These are phyloP conservation scores for Latrodectus geometricus DNA, from an alignment of 1,140 invertebrate genomes.

Conservation along the genomic window DNA sequence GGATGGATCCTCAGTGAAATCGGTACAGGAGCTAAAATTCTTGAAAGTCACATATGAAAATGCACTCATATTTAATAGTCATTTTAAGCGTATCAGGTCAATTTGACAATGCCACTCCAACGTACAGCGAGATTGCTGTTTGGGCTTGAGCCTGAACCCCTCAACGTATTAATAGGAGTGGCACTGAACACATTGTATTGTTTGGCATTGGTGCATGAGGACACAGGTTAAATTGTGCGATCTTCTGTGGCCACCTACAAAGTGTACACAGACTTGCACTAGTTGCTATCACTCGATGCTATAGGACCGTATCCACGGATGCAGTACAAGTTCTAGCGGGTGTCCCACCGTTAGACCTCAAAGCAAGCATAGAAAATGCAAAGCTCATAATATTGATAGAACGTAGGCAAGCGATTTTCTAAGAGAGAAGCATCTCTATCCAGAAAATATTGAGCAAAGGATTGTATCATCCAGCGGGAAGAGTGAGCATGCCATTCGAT, in stretches of 20 bases:
- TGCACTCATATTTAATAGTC: not conserved
- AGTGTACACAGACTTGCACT: not conserved
- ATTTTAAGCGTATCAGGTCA: not conserved
- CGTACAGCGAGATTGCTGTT: not conserved
- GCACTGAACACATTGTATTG: not conserved
- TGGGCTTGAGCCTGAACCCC: not conserved
- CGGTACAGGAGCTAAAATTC: not conserved
- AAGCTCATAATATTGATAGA: not conserved
- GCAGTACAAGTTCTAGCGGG: not conserved
- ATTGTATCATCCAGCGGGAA: not conserved
- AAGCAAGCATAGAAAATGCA: not conserved
- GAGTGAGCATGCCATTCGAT: not conserved
- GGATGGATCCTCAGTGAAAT: not conserved
- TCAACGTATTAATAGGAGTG: not conserved
- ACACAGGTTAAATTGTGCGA: not conserved
- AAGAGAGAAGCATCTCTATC: not conserved
- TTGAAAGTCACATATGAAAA: not conserved
- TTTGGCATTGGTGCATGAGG: not conserved
- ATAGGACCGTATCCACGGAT: not conserved
- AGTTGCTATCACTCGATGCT: not conserved
- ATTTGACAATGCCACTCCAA: not conserved
- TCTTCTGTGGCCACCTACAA: not conserved
- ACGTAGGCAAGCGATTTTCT: not conserved
- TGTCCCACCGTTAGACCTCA: not conserved
- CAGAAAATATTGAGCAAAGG: not conserved